A percentile compares a stretch with the other conserved stretches of the same genome.
Conservation (phyloP, 2,888 invertebrate species). For the Geophilus truncorum region DNA sequence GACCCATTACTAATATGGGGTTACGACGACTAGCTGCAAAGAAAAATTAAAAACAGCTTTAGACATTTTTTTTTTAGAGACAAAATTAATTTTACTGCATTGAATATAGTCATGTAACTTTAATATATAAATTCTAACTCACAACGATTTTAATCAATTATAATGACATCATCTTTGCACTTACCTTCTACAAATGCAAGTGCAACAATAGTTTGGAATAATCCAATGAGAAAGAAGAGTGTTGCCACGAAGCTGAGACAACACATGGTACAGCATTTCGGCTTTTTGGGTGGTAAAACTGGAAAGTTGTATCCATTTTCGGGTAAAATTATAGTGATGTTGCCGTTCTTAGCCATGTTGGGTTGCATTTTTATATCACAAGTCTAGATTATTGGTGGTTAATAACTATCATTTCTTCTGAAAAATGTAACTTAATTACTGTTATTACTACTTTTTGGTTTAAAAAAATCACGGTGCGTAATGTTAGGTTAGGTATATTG, state of each 20-base stretch:
- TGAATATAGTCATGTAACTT: too few relatives aligned
- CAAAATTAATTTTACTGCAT: too few relatives aligned
- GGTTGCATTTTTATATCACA: too few relatives aligned
- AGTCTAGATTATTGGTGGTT: too few relatives aligned
- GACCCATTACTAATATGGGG: slow-evolving; percentile 15
- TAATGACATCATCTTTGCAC: background rate
- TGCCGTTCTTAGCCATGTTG: too few relatives aligned
- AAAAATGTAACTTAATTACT: too few relatives aligned
- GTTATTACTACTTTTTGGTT: too few relatives aligned
- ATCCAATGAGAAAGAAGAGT: slow-evolving; percentile 9
- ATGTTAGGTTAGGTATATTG: too few relatives aligned
- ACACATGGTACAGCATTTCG: background rate
- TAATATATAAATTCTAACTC: too few relatives aligned
- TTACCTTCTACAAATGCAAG: slow-evolving; percentile 12
- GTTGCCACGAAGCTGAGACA: background rate
- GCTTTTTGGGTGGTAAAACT: background rate
- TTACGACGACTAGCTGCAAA: background rate
- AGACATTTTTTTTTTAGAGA: background rate
- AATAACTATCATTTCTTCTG: too few relatives aligned
- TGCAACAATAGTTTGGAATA: background rate
- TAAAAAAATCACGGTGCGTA: too few relatives aligned
- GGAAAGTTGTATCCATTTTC: background rate
- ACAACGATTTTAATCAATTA: background rate
- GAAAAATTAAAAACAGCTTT: too few relatives aligned
- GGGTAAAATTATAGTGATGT: background rate